Base-by-base conservation (phyloP, 2,797 vertebrate species). In the Spondyliosoma cantharus region DNA sequence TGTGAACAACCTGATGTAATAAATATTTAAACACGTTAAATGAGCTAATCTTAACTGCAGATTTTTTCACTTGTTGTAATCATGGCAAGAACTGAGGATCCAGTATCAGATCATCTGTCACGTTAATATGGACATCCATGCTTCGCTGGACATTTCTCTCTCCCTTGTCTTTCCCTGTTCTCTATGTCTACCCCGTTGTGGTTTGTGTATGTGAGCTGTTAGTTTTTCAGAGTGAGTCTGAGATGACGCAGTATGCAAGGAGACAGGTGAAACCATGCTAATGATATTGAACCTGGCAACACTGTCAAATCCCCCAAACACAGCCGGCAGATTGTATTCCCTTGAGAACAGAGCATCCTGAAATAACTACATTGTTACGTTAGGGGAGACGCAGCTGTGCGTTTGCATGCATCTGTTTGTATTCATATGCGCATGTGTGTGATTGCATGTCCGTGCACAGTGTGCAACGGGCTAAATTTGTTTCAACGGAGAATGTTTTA, bases 211-310 rank as follows among this genome's bases (percentile, higher is more conserved):
- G 61, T 54, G 66, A 84, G 80, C 81, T 71, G 66, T 48, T 79
- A 43, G 67, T 73, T 90, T 89, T 84, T 64, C 76, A 62, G 62
- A 74, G 73, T 46, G 69, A 77, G 73, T 79, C 64, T 71, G 50
- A 74, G 61, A 73, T 71, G 84, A 83, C 11, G 70, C 81, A 84
- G 88, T 80, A 84, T 76, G 83, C 19, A 53, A 84, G 78, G 54
- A 89, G 87, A 87, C 91, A 91, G 88, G 84, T 87, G 82, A 86
- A 86, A 77, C 76, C 68, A 75, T 52, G 74, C 83, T 91, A 92
- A 92, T 87, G 83, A 91, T 87, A 89, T 72, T 89, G 83, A 93
- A 92, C 80, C 84, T 83, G 83, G 83, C 90, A 90, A 86, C 80
- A 71, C 87, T 88, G 87, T 91, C 89, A 89, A 84, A 88, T 87